Conservation (phyloP, 92 coral and sea anemone species). For the Scolanthus callimorphus region DNA sequence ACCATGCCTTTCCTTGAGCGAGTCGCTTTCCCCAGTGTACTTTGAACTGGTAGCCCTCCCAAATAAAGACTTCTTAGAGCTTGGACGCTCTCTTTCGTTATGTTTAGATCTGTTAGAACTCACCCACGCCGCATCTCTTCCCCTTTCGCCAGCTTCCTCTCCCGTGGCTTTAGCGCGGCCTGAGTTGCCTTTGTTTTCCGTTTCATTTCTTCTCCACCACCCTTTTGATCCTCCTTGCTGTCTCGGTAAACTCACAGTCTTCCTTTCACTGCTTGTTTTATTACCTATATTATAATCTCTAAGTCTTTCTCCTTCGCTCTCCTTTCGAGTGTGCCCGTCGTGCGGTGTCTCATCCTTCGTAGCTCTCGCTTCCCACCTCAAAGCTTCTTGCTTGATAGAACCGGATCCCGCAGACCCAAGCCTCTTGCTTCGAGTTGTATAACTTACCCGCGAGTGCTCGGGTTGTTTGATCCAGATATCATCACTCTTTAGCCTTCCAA, state of each 20-base stretch:
- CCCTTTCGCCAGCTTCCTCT: too few relatives aligned
- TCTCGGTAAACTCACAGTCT: not conserved
- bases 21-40: not conserved
- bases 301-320: too few relatives aligned
- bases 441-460: not conserved
- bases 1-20: not conserved
- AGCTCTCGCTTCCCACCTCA: too few relatives aligned
- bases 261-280: not conserved
- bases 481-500: not conserved
- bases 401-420: not conserved
- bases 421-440: not conserved
- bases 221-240: not conserved
- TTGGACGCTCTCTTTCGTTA: not conserved
- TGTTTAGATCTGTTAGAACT: not conserved
- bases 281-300: not conserved
- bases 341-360: too few relatives aligned
- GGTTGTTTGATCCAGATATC: not conserved
- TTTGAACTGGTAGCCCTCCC: not conserved
- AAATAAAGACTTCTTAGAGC: too few relatives aligned
- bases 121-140: not conserved
- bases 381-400: not conserved
- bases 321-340: too few relatives aligned
- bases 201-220: not conserved
- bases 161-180: too few relatives aligned
- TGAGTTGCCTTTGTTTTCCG: too few relatives aligned